Evolutionary conservation across 2,888 invertebrate genomes (phyloP), one percentile per base, ranked within the genome.

Genomic region (Apoderus coryli): DNA sequence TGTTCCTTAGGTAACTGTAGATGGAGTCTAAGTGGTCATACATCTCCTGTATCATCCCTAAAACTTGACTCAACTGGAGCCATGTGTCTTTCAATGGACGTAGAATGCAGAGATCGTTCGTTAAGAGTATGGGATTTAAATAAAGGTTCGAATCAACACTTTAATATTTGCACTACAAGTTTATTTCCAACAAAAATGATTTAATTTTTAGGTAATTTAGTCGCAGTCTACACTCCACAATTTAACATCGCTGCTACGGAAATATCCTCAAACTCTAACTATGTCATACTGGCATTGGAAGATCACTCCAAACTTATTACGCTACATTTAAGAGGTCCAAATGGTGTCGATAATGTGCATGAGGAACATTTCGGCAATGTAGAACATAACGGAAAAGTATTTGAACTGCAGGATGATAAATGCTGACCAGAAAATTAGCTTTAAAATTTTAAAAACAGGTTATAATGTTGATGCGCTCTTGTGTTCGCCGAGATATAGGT

Each of bases 91-190:
- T 84, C 86, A 4, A 69, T 72, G 10, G 84, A 84, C 55, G 68
- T 69, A 32, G 63, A 69, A 37, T 72, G 77, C 36, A 60, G 70
- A 31, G 86, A 86, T 56, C 64, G 71, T 27, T 78, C 81, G 16
- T 70, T 86, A 36, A 64, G 85, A 32, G 64, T 85, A 11, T 86
- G 86, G 86, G 78, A 85, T 58, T 57, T 85, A 11, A 71, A 72
- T 44, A 70, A 75, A 50, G 85, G 85, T 81, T 53, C 27, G n/a
- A 13, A 19, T 7, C 19, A 19, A 19, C 6, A 19, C 6, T 19
- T 19, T 19, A 7, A n/a, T 7, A 19, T 7, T 19, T 7, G 6
- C 19, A n/a, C n/a, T n/a, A n/a, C 9, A 14, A 14, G 5, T 11
- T 7, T 10, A 10, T 27, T 6, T 14, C 6, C 5, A 7, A 14